Conservation (phyloP, 1,140 invertebrate genomes). For the Aphelenchoides fujianensis region DNA sequence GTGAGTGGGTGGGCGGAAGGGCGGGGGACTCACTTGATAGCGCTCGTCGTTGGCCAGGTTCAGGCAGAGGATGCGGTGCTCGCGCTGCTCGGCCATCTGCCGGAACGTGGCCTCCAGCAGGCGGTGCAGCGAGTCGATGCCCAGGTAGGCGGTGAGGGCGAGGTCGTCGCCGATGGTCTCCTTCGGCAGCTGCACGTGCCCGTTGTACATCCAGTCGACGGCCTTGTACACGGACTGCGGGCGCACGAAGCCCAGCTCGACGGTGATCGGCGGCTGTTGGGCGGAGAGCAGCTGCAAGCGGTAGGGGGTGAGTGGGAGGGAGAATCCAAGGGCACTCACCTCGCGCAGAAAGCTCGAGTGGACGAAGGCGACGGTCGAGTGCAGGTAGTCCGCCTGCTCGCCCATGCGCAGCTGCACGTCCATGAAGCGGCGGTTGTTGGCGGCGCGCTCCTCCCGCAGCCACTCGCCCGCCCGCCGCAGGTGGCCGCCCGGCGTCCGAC, state of each 20-base stretch:
- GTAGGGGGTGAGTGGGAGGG: neutral
- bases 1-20: neutral
- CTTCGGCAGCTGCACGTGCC: neutral
- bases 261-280: neutral
- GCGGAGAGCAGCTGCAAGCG: neutral
- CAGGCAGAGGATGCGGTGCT: slow-evolving; percentile 1
- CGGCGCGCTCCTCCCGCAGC: neutral
- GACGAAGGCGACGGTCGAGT: neutral
- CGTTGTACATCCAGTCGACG: slow-evolving; percentile 22
- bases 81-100: neutral
- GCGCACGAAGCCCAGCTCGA: neutral
- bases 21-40: neutral
- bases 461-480: neutral
- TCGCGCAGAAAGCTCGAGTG: neutral
- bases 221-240: slow-evolving; percentile 16
- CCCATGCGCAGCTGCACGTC: neutral
- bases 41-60: slow-evolving; percentile 14
- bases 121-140: slow-evolving; percentile 15
- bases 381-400: neutral
- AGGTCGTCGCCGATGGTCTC: slow-evolving; percentile 6
- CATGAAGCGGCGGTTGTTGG: neutral
- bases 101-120: slow-evolving; percentile 14
- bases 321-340: neutral
- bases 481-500: neutral
- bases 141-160: slow-evolving; percentile 5